Percentiles rank a stretch among this genome's conserved stretches.
These are phyloP conservation scores for Coenonympha glycerion DNA, from an alignment of 2,888 invertebrate species.

Conservation along the genomic window DNA sequence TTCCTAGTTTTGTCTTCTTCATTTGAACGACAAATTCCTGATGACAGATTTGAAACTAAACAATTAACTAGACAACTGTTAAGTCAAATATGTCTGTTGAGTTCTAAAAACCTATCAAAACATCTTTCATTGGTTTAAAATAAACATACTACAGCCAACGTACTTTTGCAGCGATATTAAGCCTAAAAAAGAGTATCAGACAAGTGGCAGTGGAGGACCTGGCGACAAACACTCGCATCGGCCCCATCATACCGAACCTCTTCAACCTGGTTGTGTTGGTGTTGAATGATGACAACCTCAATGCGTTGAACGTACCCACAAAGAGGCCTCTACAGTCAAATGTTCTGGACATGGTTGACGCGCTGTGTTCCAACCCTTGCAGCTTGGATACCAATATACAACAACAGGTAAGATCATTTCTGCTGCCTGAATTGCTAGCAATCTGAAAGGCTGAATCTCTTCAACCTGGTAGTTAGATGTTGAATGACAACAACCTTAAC, in stretches of 20 bases:
- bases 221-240: conserved; percentile 74
- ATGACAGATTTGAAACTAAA: too few species aligned
- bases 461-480: conserved; percentile 76
- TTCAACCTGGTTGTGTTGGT: conserved; percentile 77
- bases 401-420: conserved; percentile 59
- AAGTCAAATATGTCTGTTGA: too few species aligned
- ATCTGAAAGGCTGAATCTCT: conserved; percentile 66
- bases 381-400: conserved; percentile 74
- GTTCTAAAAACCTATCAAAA: too few species aligned
- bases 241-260: conserved; percentile 77
- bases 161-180: conserved; percentile 60
- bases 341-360: conserved; percentile 74
- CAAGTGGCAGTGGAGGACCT: conserved; percentile 74
- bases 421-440: too few species aligned
- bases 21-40: too few species aligned
- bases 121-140: too few species aligned
- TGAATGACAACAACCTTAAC: conserved; percentile 74
- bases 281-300: conserved; percentile 74
- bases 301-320: conserved; percentile 64
- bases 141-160: too few species aligned
- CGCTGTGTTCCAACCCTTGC: conserved; percentile 75
- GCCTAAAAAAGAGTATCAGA: conserved; percentile 68
- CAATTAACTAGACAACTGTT: too few species aligned
- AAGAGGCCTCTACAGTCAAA: conserved; percentile 67
- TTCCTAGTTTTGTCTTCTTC: too few species aligned